These are phyloP conservation scores for Caenorhabditis remanei DNA, from an alignment of 1,140 invertebrate species.

Conservation along the genomic window DNA sequence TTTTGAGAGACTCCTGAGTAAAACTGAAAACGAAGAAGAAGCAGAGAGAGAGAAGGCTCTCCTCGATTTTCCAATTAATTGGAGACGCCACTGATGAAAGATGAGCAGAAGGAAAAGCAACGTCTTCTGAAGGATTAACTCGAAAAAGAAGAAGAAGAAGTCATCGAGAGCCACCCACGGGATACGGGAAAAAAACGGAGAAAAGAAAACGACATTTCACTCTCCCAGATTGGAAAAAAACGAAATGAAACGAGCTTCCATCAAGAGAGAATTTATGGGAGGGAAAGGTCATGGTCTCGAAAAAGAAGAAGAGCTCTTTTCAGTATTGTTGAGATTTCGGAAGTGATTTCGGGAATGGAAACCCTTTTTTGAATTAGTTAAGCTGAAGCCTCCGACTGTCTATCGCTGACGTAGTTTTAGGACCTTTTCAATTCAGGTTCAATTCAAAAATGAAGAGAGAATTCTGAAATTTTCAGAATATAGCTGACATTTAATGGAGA, in stretches of 20 bases:
- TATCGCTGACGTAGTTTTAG: too few relatives aligned
- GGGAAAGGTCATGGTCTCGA: neutral
- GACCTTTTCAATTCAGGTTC: too few relatives aligned
- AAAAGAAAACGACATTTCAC: neutral
- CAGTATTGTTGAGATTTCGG: too few relatives aligned
- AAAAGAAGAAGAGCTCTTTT: too few relatives aligned
- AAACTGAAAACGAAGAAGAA: neutral
- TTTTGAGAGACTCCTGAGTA: neutral
- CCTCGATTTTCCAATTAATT: slow-evolving; percentile 54
- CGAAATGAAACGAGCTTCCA: neutral
- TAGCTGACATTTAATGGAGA: too few relatives aligned
- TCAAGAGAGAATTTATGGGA: neutral
- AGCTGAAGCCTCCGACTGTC: too few relatives aligned
- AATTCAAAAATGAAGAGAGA: too few relatives aligned
- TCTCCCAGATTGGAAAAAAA: slow-evolving; percentile 33
- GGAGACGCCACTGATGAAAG: slow-evolving; percentile 23
- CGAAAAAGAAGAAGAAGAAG: neutral
- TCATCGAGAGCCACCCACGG: slow-evolving; percentile 20
- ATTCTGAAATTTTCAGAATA: too few relatives aligned
- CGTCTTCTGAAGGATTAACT: slow-evolving; percentile 5
- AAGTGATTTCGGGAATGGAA: too few relatives aligned
- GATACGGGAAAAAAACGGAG: neutral
- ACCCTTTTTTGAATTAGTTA: too few relatives aligned
- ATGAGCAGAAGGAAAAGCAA: slow-evolving; percentile 25
- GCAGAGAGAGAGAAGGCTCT: neutral